phyloP scores from a whole-genome alignment of 1,140 invertebrate species.

The Neodiprion lecontei region DNA sequence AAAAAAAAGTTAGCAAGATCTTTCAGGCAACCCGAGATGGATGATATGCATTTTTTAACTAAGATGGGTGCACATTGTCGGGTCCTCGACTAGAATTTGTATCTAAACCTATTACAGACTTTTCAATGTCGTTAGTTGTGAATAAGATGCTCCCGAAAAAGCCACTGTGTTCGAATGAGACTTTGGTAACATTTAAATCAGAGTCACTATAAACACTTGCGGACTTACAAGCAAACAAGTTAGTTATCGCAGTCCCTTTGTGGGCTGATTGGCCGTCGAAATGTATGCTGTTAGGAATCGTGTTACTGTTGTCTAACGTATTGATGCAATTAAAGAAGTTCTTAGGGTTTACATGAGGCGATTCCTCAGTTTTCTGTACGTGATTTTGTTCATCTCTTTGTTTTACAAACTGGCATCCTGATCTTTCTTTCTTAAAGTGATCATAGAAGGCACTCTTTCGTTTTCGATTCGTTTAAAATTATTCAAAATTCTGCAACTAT shows the following conservation, averaged over 20 bases:
- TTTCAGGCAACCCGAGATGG: background rate
- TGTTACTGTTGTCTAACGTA: too few species aligned
- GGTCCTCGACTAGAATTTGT: background rate
- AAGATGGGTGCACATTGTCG: background rate
- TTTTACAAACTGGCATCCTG: too few species aligned
- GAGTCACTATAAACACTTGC: background rate
- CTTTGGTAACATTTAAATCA: background rate
- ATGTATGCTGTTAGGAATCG: too few species aligned
- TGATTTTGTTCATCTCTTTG: too few species aligned
- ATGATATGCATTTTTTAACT: background rate
- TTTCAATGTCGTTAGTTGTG: background rate
- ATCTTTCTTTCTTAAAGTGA: too few species aligned
- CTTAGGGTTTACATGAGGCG: too few species aligned
- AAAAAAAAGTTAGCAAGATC: background rate
- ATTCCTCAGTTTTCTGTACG: too few species aligned
- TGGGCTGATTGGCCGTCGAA: background rate
- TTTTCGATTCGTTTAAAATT: too few species aligned
- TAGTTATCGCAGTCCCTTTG: background rate
- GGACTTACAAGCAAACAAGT: background rate
- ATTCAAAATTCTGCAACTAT: too few species aligned
- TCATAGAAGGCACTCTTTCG: too few species aligned
- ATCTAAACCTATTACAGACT: background rate
- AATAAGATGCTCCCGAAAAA: background rate
- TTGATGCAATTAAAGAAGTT: too few species aligned
- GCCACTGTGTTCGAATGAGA: background rate